These are phyloP conservation scores for Teleogryllus oceanicus DNA, from an alignment of 2,888 invertebrate species.

Conservation along the genomic window DNA sequence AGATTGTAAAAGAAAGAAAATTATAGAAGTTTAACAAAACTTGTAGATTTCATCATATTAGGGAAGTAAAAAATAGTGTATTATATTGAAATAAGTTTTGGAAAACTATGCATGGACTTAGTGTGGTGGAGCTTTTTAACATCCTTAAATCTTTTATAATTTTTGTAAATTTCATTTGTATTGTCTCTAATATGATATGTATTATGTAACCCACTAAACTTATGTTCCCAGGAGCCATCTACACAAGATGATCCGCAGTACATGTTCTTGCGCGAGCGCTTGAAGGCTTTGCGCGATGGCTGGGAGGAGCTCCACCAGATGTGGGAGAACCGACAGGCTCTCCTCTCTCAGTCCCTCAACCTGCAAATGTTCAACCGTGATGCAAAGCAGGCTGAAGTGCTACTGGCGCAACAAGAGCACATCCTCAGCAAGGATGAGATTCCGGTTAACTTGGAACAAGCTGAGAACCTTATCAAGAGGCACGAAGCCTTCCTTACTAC, in stretches of 20 bases:
- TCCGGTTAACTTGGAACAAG: constrained; percentile 92
- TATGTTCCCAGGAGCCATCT: constrained; percentile 61
- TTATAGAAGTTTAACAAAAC: too few relatives aligned
- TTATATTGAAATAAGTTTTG: too few relatives aligned
- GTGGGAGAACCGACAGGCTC: constrained; percentile 98
- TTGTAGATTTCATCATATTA: too few relatives aligned
- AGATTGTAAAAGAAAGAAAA: too few relatives aligned
- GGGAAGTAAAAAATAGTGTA: too few relatives aligned
- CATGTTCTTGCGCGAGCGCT: constrained; percentile 97
- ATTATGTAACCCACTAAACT: not conserved
- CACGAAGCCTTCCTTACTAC: constrained; percentile 99
- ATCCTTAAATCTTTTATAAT: too few relatives aligned
- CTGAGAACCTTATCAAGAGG: constrained; percentile 93
- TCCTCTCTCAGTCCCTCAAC: constrained; percentile 91
- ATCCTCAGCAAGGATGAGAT: constrained; percentile 95
- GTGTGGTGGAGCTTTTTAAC: too few relatives aligned
- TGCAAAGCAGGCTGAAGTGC: constrained; percentile 94
- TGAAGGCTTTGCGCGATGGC: constrained; percentile 97
- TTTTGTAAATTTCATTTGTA: too few relatives aligned
- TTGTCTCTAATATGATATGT: too few relatives aligned
- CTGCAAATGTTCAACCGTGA: constrained; percentile 94
- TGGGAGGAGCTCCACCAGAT: constrained; percentile 99
- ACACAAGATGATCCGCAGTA: constrained; percentile 97
- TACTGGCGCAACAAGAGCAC: constrained; percentile 97
- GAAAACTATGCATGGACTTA: too few relatives aligned